phyloP scores from a whole-genome alignment of 2,888 invertebrate genomes.

The Mactromeris polynyma region DNA sequence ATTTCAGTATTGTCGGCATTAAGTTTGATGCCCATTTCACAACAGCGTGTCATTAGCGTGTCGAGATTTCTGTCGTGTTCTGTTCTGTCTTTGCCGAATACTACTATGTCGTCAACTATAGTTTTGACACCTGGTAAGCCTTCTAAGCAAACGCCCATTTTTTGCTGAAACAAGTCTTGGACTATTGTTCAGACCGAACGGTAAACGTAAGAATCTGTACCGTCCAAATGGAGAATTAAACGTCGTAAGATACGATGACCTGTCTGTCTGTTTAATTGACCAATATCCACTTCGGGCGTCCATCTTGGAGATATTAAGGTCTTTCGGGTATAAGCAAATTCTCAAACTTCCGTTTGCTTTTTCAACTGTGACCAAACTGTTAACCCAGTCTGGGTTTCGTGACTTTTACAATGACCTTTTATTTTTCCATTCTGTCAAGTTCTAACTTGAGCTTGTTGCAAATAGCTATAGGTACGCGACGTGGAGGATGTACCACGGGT shows the following conservation, averaged over 20 bases:
- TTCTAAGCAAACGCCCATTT: slow-evolving; percentile 41
- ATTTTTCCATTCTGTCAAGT: slow-evolving; percentile 27
- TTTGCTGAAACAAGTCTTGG: slow-evolving; percentile 50
- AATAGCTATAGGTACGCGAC: slow-evolving; percentile 63
- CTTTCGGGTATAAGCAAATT: too few relatives aligned
- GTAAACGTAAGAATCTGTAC: slow-evolving; percentile 46
- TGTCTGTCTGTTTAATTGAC: slow-evolving; percentile 44
- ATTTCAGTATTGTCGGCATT: slow-evolving; percentile 37
- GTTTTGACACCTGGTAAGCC: slow-evolving; percentile 41
- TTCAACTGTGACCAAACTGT: too few relatives aligned
- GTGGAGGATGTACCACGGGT: slow-evolving; percentile 65
- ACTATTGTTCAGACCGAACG: slow-evolving; percentile 64
- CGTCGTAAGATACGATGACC: slow-evolving; percentile 46
- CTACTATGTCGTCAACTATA: slow-evolving; percentile 52
- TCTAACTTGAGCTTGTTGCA: slow-evolving; percentile 59
- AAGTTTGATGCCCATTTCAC: slow-evolving; percentile 41
- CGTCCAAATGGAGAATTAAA: slow-evolving; percentile 58
- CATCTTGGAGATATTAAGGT: too few relatives aligned
- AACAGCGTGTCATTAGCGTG: slow-evolving; percentile 18
- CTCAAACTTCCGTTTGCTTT: too few relatives aligned
- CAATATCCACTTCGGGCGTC: slow-evolving; percentile 57
- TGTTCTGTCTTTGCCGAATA: slow-evolving; percentile 37
- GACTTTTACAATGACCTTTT: neutral
- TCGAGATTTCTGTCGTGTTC: slow-evolving; percentile 45
- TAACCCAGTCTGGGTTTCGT: too few relatives aligned